phyloP scores from a whole-genome alignment of 2,113 vertebrate genomes.

The Phyllostomus hastatus region DNA sequence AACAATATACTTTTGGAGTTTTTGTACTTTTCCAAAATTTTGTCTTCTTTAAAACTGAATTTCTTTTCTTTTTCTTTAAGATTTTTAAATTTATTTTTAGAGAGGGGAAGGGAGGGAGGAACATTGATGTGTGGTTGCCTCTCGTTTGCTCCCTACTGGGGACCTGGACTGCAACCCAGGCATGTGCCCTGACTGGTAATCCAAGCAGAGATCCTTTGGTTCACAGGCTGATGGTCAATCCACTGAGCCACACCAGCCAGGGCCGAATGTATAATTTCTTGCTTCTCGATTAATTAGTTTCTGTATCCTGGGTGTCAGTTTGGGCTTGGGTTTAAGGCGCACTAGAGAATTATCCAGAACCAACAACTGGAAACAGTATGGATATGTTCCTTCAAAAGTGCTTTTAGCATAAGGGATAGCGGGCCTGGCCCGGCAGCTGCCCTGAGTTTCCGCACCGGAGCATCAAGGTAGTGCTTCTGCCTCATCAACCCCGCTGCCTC shows the following conservation, averaged over 20 bases:
- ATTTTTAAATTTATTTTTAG: too few species aligned
- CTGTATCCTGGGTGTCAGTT: conserved; percentile 82
- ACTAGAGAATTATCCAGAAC: conserved; percentile 84
- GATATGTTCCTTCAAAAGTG: conserved; percentile 79
- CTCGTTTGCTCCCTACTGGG: too few species aligned
- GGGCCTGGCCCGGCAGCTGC: conserved; percentile 74
- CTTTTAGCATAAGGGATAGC: conserved; percentile 69
- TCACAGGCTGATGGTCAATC: too few species aligned
- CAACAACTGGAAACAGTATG: conserved; percentile 90
- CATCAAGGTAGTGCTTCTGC: conserved; percentile 56
- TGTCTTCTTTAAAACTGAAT: conserved; percentile 82
- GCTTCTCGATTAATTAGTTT: conserved; percentile 84
- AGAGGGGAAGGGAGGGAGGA: too few species aligned
- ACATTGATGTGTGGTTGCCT: too few species aligned
- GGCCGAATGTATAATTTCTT: conserved; percentile 79
- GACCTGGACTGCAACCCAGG: too few species aligned
- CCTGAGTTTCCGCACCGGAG: conserved; percentile 66
- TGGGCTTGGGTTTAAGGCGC: conserved; percentile 88
- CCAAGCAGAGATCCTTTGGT: too few species aligned
- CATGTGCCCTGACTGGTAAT: too few species aligned
- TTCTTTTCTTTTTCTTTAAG: too few species aligned
- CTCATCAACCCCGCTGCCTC: background rate
- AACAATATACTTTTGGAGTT: conserved; percentile 86
- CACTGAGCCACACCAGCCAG: too few species aligned
- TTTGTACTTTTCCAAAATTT: conserved; percentile 86